Conservation (phyloP, 92 coral and sea anemone genomes). For the Bergia sp. region DNA sequence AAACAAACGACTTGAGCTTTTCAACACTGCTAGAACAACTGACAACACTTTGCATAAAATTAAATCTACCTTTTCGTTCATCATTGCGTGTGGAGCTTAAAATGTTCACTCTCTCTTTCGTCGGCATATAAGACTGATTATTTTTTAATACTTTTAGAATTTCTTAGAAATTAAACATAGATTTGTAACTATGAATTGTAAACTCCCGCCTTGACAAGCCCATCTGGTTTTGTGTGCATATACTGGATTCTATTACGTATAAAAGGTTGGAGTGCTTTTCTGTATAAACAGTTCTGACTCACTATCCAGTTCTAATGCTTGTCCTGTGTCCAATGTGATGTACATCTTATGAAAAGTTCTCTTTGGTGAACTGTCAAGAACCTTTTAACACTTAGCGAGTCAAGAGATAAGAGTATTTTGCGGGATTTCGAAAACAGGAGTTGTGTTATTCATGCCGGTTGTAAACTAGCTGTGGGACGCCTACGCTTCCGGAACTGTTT, state of each 20-base stretch:
- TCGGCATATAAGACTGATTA: neutral
- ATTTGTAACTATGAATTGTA: neutral
- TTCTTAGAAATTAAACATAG: neutral
- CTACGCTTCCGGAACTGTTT: conserved; percentile 7
- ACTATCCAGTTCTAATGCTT: neutral
- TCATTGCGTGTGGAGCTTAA: neutral
- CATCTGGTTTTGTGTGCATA: neutral
- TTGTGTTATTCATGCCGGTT: neutral
- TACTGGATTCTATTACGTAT: neutral
- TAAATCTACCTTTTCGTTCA: neutral
- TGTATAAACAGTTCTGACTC: neutral
- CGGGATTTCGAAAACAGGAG: neutral
- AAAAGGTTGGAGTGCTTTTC: neutral
- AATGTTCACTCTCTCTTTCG: neutral
- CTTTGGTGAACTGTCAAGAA: conserved; percentile 13
- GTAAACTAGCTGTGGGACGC: neutral
- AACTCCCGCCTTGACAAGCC: conserved; percentile 17
- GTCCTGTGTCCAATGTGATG: neutral
- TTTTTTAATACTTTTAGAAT: neutral
- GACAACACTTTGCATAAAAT: neutral
- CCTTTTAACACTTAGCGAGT: neutral
- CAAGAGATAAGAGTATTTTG: neutral
- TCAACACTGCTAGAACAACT: neutral
- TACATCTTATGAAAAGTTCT: neutral
- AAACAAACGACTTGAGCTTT: conserved; percentile 9